Percentiles rank a stretch among this genome's conserved stretches.
phyloP scores from a whole-genome alignment of 2,888 invertebrate species.

The Maniola hyperantus region DNA sequence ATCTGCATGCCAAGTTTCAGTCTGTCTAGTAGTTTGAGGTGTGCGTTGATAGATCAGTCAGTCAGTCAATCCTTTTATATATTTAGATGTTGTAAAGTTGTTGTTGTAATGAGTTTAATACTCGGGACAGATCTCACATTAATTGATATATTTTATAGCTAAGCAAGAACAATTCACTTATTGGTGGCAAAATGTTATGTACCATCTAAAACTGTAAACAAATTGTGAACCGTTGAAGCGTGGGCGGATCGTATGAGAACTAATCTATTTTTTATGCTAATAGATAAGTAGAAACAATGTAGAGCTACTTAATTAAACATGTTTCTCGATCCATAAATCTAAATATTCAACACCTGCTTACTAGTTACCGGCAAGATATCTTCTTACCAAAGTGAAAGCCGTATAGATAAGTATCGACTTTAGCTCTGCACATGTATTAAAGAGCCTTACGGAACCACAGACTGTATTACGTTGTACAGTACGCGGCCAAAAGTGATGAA shows the following conservation, averaged over 20 bases:
- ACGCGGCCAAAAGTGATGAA: too few species aligned
- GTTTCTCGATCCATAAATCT: constrained; percentile 77
- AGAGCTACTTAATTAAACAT: constrained; percentile 73
- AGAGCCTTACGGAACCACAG: constrained; percentile 33
- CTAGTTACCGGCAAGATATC: constrained; percentile 40
- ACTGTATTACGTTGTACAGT: too few species aligned
- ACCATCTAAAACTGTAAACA: constrained; percentile 34
- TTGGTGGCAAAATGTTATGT: constrained; percentile 28
- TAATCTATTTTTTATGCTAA: constrained; percentile 58
- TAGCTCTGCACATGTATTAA: constrained; percentile 44
- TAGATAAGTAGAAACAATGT: constrained; percentile 59
- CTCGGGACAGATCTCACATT: neutral
- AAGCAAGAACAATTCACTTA: constrained; percentile 7
- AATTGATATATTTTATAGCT: constrained; percentile 3
- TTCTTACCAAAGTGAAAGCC: constrained; percentile 57
- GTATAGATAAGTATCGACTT: constrained; percentile 55
- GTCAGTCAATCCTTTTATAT: too few species aligned
- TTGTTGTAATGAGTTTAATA: too few species aligned
- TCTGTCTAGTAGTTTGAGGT: too few species aligned
- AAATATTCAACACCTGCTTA: constrained; percentile 60
- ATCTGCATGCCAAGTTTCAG: too few species aligned
- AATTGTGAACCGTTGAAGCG: constrained; percentile 37
- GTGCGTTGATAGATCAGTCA: too few species aligned
- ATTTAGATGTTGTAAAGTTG: too few species aligned
- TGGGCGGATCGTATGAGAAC: constrained; percentile 50